A percentile compares a stretch with the other conserved stretches of the same genome.
Evolutionary conservation across 2,888 invertebrate genomes (phyloP).

Genomic region (Coecobrya sp.): DNA sequence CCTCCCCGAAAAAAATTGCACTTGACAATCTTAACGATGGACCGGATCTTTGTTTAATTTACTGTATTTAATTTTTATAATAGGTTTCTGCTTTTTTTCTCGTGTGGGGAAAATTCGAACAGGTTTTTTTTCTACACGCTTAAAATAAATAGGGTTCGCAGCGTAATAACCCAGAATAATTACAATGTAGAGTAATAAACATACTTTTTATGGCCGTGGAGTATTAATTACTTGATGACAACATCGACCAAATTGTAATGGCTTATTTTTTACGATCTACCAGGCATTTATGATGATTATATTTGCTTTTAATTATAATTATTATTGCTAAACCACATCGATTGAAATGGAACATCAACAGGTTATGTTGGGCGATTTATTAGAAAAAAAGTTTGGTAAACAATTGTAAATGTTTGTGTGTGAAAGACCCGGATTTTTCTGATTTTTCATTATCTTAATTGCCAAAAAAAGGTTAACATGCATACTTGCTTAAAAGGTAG

Average conservation of each 20-base stretch:
- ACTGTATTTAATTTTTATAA: slow-evolving; percentile 9
- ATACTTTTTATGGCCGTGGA: background rate
- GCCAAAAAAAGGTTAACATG: background rate
- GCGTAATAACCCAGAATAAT: background rate
- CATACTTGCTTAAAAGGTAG: background rate
- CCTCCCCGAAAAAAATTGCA: slow-evolving; percentile 10
- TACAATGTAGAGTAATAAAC: background rate
- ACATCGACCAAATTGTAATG: background rate
- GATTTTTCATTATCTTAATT: slow-evolving; percentile 46
- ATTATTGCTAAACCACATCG: background rate
- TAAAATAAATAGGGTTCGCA: slow-evolving; percentile 24
- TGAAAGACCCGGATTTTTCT: slow-evolving; percentile 3
- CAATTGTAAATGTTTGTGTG: background rate
- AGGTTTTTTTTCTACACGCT: slow-evolving; percentile 35
- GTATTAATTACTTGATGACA: background rate
- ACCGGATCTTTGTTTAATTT: slow-evolving; percentile 42
- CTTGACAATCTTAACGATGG: slow-evolving; percentile 63
- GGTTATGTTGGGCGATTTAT: background rate
- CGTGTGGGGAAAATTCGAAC: background rate
- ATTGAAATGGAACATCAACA: slow-evolving; percentile 2
- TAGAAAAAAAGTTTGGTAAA: background rate
- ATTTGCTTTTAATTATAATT: slow-evolving; percentile 1
- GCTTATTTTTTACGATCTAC: background rate
- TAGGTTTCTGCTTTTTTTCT: background rate
- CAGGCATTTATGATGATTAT: background rate